Evolutionary conservation across 1,140 invertebrate species (phyloP).

Genomic region (Euura saliciscinereae): DNA sequence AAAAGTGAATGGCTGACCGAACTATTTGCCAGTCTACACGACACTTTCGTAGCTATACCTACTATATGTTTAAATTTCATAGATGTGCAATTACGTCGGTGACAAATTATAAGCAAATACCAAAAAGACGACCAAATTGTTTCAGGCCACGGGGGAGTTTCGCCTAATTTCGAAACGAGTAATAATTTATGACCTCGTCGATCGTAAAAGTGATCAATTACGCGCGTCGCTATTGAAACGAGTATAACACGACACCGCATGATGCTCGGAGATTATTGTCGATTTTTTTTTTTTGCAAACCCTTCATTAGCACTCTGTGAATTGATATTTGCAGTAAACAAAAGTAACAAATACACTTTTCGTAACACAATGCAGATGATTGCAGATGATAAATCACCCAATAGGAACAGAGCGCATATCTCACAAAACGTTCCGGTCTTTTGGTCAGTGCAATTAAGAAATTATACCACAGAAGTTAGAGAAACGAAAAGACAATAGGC

Average conservation of each 20-base stretch:
- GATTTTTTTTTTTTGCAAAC: neutral
- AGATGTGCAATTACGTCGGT: neutral
- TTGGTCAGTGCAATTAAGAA: neutral
- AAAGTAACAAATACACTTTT: neutral
- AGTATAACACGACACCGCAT: no score
- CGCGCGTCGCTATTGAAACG: neutral
- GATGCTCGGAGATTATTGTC: neutral
- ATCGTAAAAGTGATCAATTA: neutral
- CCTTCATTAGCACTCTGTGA: neutral
- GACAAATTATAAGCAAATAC: neutral
- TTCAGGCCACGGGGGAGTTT: neutral
- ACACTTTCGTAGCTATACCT: neutral
- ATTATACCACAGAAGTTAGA: neutral
- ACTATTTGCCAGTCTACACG: neutral
- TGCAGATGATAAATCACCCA: neutral
- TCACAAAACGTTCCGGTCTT: neutral
- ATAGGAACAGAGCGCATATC: neutral
- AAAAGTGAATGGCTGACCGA: slow-evolving; percentile 4
- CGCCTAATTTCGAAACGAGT: neutral
- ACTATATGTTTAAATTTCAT: neutral
- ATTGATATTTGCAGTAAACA: neutral
- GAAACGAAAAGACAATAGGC: neutral
- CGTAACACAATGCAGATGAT: neutral
- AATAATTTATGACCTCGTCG: neutral
- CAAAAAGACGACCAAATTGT: neutral